phyloP scores from a whole-genome alignment of 2,797 vertebrate species.

The Pseudomugil gertrudae region DNA sequence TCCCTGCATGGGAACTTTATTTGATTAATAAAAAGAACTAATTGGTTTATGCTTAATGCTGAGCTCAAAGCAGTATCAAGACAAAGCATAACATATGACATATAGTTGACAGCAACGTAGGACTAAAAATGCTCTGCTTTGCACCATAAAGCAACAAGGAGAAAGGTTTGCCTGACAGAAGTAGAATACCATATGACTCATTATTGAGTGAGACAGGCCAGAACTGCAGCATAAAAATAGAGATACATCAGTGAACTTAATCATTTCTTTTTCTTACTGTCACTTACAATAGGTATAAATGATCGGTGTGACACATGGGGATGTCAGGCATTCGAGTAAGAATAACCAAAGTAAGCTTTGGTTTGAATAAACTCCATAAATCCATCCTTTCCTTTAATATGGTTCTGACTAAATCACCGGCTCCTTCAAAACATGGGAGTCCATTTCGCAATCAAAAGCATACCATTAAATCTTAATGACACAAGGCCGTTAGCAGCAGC shows the following conservation, averaged over 20 bases:
- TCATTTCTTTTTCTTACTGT: slow-evolving; percentile 30
- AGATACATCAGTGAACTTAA: slow-evolving; percentile 25
- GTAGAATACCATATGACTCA: slow-evolving; percentile 19
- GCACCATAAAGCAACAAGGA: not conserved
- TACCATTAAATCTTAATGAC: slow-evolving; percentile 57
- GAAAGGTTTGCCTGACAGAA: not conserved
- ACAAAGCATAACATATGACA: not conserved
- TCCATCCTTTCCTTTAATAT: slow-evolving; percentile 5
- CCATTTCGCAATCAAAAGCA: slow-evolving; percentile 46
- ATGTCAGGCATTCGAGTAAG: not conserved
- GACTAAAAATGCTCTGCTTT: slow-evolving; percentile 1
- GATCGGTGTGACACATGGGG: not conserved
- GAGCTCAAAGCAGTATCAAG: not conserved
- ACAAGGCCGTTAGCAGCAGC: slow-evolving; percentile 44
- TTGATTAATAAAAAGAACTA: not conserved
- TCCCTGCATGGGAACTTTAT: not conserved
- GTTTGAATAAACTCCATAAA: slow-evolving; percentile 20
- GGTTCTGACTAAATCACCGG: slow-evolving; percentile 22
- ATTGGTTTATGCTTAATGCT: slow-evolving; percentile 11
- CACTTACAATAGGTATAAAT: slow-evolving; percentile 14
- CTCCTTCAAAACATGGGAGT: slow-evolving; percentile 17
- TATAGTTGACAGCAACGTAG: slow-evolving; percentile 4
- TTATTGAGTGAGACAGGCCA: slow-evolving; percentile 30
- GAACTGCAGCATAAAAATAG: slow-evolving; percentile 17
- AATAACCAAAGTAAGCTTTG: slow-evolving; percentile 4